Evolutionary conservation across 2,797 vertebrate genomes (phyloP).

Genomic region (Semotilus atromaculatus): DNA sequence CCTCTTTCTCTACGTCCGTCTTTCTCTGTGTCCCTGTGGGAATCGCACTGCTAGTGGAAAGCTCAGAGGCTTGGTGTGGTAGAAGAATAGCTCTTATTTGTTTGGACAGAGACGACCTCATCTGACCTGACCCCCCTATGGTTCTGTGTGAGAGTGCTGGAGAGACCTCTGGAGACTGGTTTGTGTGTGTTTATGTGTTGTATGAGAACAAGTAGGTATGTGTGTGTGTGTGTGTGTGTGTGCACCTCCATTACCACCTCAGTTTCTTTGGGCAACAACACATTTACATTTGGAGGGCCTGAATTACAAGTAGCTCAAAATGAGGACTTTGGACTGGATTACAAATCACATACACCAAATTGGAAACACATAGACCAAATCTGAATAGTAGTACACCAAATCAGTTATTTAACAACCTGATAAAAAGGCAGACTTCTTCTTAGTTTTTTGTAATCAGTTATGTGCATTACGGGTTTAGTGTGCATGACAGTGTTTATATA

Average conservation of each 20-base stretch:
- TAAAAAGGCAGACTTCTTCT: background rate
- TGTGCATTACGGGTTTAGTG: too few relatives aligned
- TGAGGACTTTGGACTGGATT: conserved; percentile 7
- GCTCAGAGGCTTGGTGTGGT: conserved; percentile 46
- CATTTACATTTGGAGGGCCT: conserved; percentile 32
- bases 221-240: conserved; percentile 16
- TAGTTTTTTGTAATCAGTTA: too few relatives aligned
- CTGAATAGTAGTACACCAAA: background rate
- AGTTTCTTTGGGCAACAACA: conserved; percentile 34
- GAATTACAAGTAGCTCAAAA: conserved; percentile 34
- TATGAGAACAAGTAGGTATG: conserved; percentile 36
- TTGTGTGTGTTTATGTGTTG: conserved; percentile 47
- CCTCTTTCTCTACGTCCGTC: conserved; percentile 39
- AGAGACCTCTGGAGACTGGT: conserved; percentile 52
- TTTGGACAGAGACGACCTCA: conserved; percentile 54
- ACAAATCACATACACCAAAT: background rate
- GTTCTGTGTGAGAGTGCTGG: conserved; percentile 37
- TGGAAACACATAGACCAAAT: background rate
- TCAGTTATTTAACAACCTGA: background rate
- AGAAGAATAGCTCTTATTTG: conserved; percentile 56
- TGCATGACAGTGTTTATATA: too few relatives aligned
- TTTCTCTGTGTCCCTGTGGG: conserved; percentile 41
- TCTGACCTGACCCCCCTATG: conserved; percentile 46
- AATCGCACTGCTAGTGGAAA: conserved; percentile 42
- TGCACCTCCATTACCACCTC: conserved; percentile 39